These are phyloP conservation scores for Macrotis lagotis DNA, from an alignment of 2,113 vertebrate genomes.

Conservation along the genomic window DNA sequence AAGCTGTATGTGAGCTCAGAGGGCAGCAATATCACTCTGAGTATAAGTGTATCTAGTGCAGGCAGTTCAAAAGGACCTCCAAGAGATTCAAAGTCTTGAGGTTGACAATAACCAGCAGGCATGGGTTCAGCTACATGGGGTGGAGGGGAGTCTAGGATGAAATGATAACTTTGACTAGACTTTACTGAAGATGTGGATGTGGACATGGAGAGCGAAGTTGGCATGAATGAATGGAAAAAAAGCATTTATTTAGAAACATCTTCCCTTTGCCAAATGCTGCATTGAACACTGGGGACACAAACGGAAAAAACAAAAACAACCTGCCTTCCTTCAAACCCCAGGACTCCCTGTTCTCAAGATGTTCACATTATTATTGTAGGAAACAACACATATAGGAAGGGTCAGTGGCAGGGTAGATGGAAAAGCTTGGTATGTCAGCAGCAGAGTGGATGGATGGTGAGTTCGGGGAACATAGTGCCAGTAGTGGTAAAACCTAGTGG, in stretches of 20 bases:
- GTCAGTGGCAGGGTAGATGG: neutral
- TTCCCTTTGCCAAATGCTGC: neutral
- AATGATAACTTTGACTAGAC: neutral
- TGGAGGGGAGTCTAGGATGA: neutral
- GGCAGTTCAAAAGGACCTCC: too few species aligned
- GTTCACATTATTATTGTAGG: neutral
- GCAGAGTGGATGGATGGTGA: neutral
- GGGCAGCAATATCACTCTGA: neutral
- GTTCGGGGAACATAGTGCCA: neutral
- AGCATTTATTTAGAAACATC: neutral
- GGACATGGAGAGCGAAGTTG: neutral
- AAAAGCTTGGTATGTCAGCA: neutral
- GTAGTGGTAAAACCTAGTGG: neutral
- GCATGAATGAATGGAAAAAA: neutral
- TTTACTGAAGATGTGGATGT: neutral
- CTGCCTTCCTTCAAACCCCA: neutral
- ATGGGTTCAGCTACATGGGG: neutral
- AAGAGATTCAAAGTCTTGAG: neutral
- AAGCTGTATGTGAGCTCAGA: neutral
- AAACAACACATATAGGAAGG: neutral
- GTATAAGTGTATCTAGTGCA: too few species aligned
- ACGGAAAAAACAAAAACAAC: neutral
- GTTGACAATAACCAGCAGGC: neutral
- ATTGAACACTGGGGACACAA: neutral
- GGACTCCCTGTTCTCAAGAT: neutral